Evolutionary conservation across 2,888 invertebrate genomes (phyloP).

Genomic region (Euzophera pinguis): DNA sequence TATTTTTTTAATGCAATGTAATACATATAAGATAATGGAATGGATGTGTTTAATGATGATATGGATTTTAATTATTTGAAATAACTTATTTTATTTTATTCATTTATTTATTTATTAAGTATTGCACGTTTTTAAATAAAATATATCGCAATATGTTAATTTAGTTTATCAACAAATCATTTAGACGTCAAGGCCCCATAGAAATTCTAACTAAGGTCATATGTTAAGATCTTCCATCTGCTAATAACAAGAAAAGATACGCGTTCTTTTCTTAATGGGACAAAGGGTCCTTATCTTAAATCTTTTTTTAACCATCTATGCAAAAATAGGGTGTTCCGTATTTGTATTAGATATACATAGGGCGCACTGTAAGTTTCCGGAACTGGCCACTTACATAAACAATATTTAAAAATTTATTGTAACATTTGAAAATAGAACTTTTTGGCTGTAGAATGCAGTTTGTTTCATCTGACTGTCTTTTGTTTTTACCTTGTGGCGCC

Average conservation of each 20-base stretch:
- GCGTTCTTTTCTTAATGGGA: not conserved
- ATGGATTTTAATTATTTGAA: too few relatives aligned
- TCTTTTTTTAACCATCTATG: not conserved
- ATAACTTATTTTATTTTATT: not conserved
- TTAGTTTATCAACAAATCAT: slow-evolving; percentile 2
- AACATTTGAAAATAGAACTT: too few relatives aligned
- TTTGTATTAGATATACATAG: not conserved
- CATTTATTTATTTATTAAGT: not conserved
- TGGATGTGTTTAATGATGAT: too few relatives aligned
- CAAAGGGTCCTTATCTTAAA: not conserved
- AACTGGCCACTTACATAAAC: too few relatives aligned
- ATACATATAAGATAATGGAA: too few relatives aligned
- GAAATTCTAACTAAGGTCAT: slow-evolving; percentile 13
- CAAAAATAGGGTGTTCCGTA: not conserved
- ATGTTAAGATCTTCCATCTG: not conserved
- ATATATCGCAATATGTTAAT: not conserved
- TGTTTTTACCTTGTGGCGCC: too few relatives aligned
- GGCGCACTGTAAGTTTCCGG: too few relatives aligned
- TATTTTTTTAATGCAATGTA: too few relatives aligned
- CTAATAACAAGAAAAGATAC: slow-evolving; percentile 5
- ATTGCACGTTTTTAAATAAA: not conserved
- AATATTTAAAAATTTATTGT: too few relatives aligned
- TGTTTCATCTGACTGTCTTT: too few relatives aligned
- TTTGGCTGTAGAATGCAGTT: too few relatives aligned
- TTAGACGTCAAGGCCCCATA: not conserved